Base-by-base conservation (phyloP, 2,113 vertebrate genomes). In the Vulpes ferrilata region DNA sequence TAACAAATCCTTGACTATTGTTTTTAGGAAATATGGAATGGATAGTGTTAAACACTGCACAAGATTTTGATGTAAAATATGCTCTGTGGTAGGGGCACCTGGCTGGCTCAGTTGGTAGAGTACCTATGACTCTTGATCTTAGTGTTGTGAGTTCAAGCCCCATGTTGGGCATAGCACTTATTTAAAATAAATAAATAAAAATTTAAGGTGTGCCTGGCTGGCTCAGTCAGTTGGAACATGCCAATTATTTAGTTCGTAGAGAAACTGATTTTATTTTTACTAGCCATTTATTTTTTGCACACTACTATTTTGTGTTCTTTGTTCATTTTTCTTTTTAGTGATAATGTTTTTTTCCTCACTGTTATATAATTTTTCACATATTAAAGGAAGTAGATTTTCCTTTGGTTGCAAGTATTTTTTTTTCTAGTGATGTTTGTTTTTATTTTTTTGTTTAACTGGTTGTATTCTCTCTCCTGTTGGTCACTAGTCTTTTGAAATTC, bases 221-320 rank as follows among this genome's bases (percentile, higher is more conserved):
- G 74, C 74, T 51, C 25, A 51, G 7, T 17, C 25, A 27, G 74
- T 78, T 64, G 27, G 48, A 27, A 17, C 32, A 69, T 35, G 16
- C 8, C 8, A 69, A 69, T 96, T 78, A 83, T 51, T 94, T 95
- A 74, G 78, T 65, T 73, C 27, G 35, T 22, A 51, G 0, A 11
- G 12, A 85, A 38, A 90, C 15, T 23, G 15, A 86, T 82, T 95
- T 93, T 69, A 51, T 88, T 93, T 95, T 90, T 76, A 30, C 9
- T 64, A 88, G 20, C 11, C 25, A 87, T 87, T 92, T 93, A 51
- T 88, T 73, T 93, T 88, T 91, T 82, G 22, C 43, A 0, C 32
- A 79, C 5, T 38, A 38, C 7, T 35, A 27, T 25, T 62, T 64
- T 86, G 8, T 59, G 5, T 35, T 59, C 43, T 88, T 65, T 57